phyloP scores from a whole-genome alignment of 2,113 vertebrate species.

The Anolis carolinensis region DNA sequence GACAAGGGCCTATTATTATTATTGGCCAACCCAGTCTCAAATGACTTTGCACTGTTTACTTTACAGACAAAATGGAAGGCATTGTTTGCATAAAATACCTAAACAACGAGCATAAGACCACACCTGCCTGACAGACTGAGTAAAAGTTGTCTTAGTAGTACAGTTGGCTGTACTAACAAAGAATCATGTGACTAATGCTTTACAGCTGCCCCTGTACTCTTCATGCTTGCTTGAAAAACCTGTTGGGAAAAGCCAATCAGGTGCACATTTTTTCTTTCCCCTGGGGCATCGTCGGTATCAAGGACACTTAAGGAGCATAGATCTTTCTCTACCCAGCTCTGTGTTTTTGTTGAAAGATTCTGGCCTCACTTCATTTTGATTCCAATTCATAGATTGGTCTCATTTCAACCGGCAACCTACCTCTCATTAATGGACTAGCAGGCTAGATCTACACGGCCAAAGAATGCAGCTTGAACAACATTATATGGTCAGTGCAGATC shows the following conservation, averaged over 20 bases:
- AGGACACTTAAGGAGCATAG: neutral
- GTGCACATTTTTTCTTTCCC: neutral
- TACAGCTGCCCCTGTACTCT: neutral
- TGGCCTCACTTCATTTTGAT: neutral
- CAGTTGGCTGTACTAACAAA: neutral
- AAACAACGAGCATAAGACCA: neutral
- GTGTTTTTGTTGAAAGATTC: neutral
- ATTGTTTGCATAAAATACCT: conserved; percentile 10
- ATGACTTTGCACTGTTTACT: conserved; percentile 8
- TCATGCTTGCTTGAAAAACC: neutral
- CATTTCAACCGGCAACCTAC: neutral
- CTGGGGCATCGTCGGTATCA: no score
- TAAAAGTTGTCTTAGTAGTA: neutral
- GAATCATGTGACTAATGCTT: neutral
- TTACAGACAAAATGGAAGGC: neutral
- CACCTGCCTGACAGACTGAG: neutral
- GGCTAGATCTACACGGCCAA: no score
- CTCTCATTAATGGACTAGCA: neutral
- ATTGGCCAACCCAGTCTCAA: neutral
- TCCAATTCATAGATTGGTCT: no score
- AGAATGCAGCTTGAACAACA: no score
- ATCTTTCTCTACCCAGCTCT: no score
- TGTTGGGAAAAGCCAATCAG: neutral
- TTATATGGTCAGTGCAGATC: no score
- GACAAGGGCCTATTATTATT: neutral